These are phyloP conservation scores for Melieria crassipennis DNA, from an alignment of 2,888 invertebrate genomes.

Conservation along the genomic window DNA sequence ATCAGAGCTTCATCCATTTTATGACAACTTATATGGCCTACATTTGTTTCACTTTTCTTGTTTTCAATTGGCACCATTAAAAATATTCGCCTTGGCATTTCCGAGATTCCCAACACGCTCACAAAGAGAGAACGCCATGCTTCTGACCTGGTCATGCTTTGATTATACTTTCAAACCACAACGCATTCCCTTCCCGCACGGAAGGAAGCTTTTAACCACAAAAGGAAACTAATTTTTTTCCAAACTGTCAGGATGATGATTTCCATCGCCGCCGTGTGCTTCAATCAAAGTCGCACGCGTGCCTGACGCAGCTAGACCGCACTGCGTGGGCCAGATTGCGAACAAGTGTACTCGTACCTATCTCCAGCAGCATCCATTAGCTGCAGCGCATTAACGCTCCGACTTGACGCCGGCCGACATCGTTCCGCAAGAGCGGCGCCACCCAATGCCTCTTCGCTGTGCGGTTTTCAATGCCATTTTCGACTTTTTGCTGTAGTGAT, in stretches of 20 bases:
- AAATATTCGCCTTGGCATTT: too few relatives aligned
- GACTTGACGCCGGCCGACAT: conserved; percentile 20
- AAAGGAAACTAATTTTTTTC: conserved; percentile 22
- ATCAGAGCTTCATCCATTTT: too few relatives aligned
- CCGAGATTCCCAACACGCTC: too few relatives aligned
- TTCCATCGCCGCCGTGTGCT: conserved; percentile 10
- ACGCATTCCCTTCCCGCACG: neutral
- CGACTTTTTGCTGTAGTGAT: conserved; percentile 17
- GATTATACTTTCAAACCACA: neutral
- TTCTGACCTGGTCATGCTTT: neutral
- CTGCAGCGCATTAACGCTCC: conserved; percentile 19
- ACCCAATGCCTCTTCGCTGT: neutral
- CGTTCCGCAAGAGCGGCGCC: conserved; percentile 46
- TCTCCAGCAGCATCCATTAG: conserved; percentile 41
- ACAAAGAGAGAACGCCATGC: neutral
- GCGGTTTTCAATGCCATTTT: neutral
- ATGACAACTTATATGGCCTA: too few relatives aligned
- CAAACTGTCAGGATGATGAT: conserved; percentile 7
- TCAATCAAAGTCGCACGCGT: conserved; percentile 38
- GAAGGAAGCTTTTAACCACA: conserved; percentile 35
- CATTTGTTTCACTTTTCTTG: too few relatives aligned
- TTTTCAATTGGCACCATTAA: too few relatives aligned
- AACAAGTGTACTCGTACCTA: conserved; percentile 52
- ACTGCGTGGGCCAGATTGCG: conserved; percentile 21
- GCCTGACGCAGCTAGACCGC: conserved; percentile 17